These are phyloP conservation scores for Anastrepha obliqua DNA, from an alignment of 1,140 invertebrate species.

Conservation along the genomic window DNA sequence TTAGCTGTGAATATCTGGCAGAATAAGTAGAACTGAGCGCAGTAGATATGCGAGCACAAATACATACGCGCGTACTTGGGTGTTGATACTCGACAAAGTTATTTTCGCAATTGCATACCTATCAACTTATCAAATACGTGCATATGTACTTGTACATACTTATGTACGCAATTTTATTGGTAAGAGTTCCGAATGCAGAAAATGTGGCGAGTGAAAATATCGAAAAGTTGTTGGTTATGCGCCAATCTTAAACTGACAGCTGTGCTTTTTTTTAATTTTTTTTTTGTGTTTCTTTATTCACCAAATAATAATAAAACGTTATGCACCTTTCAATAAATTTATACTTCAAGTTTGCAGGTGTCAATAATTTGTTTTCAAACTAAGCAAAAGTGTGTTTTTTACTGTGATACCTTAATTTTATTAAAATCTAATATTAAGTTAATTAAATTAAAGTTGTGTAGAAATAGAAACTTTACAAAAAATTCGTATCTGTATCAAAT, in stretches of 20 bases:
- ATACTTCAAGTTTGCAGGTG: constrained; percentile 6
- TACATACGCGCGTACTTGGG: neutral
- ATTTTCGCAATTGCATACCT: neutral
- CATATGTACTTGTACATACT: neutral
- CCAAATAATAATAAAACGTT: too few relatives aligned
- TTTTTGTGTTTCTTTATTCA: neutral
- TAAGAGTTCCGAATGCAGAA: neutral
- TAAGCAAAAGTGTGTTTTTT: neutral
- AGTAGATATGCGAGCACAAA: neutral
- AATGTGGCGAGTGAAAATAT: neutral
- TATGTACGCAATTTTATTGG: neutral
- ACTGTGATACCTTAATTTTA: too few relatives aligned
- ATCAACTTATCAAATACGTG: neutral
- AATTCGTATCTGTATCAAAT: too few relatives aligned
- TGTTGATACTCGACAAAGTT: neutral
- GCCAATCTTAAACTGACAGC: neutral
- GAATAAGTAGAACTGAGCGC: neutral
- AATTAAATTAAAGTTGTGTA: too few relatives aligned
- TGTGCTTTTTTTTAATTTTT: neutral
- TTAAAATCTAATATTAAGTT: too few relatives aligned
- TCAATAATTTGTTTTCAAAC: neutral
- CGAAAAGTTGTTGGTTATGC: neutral
- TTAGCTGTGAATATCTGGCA: neutral
- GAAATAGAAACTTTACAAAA: too few relatives aligned
- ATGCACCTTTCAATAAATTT: too few relatives aligned